Evolutionary conservation across 1,140 invertebrate species (phyloP).

Genomic region (Drosophila suzukii): DNA sequence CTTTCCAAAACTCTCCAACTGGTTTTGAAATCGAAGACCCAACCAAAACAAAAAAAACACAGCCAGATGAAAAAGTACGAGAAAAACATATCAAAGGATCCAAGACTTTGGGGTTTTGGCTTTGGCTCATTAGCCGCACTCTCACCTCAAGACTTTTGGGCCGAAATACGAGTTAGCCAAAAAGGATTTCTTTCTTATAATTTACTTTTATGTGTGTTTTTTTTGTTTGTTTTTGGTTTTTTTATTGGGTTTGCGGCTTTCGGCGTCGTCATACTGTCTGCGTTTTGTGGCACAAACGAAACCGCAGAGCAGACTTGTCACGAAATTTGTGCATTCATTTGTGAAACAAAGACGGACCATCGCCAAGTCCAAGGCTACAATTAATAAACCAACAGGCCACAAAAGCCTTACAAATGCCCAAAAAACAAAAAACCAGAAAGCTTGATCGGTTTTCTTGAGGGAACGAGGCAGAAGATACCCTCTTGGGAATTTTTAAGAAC

Average conservation of each 20-base stretch:
- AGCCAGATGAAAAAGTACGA: slow-evolving; percentile 38
- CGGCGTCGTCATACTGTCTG: slow-evolving; percentile 78
- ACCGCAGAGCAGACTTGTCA: slow-evolving; percentile 65
- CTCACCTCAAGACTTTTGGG: slow-evolving; percentile 54
- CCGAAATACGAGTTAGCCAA: slow-evolving; percentile 51
- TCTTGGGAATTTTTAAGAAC: not conserved
- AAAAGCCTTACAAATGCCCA: slow-evolving; percentile 76
- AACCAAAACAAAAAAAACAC: not conserved
- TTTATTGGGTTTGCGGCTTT: slow-evolving; percentile 43
- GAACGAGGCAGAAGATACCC: slow-evolving; percentile 31
- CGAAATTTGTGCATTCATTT: slow-evolving; percentile 83
- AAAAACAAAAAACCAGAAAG: slow-evolving; percentile 18
- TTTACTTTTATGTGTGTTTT: slow-evolving; percentile 46
- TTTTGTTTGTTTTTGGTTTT: slow-evolving; percentile 15
- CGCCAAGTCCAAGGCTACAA: slow-evolving; percentile 75
- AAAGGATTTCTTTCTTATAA: slow-evolving; percentile 44
- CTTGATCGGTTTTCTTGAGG: not conserved
- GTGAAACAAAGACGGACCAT: slow-evolving; percentile 64
- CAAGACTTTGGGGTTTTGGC: slow-evolving; percentile 19
- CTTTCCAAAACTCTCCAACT: slow-evolving; percentile 50
- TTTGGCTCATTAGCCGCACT: slow-evolving; percentile 71
- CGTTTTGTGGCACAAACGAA: slow-evolving; percentile 66
- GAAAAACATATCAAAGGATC: slow-evolving; percentile 28
- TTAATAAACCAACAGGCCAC: slow-evolving; percentile 67
- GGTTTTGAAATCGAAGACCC: slow-evolving; percentile 55